Conservation (phyloP, 2,113 vertebrate species). For the Pelvicachromis taeniatus region DNA sequence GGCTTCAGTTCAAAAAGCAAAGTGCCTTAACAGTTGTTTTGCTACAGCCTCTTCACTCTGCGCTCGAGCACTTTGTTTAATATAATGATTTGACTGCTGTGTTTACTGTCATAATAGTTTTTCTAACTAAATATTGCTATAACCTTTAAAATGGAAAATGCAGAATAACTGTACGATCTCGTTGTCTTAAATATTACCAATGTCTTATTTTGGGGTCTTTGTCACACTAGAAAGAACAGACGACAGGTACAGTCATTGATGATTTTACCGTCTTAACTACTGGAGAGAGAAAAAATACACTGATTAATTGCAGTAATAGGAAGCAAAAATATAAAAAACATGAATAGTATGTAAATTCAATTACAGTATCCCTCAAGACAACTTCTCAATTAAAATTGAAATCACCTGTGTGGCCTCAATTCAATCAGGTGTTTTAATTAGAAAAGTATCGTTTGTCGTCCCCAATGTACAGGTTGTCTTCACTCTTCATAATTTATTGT, state of each 20-base stretch:
- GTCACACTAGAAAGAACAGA: background rate
- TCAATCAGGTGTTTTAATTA: slow-evolving; percentile 42
- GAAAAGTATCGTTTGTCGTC: background rate
- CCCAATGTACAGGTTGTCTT: background rate
- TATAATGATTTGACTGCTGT: background rate
- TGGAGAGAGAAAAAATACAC: background rate
- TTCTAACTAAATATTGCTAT: background rate
- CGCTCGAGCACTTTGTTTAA: background rate
- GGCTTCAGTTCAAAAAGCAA: background rate
- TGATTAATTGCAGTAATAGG: slow-evolving; percentile 17
- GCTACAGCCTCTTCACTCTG: background rate
- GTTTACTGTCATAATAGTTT: background rate
- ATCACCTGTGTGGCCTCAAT: slow-evolving; percentile 9
- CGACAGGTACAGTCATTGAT: background rate
- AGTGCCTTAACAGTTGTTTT: background rate
- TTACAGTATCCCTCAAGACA: slow-evolving; percentile 3
- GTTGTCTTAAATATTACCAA: background rate
- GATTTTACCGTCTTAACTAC: background rate
- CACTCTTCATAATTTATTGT: background rate
- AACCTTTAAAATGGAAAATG: background rate
- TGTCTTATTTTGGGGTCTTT: too few species aligned
- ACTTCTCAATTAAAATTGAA: slow-evolving; percentile 22
- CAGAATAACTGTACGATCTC: background rate
- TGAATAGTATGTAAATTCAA: slow-evolving; percentile 10
- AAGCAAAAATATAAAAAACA: background rate